Base-by-base conservation (phyloP, 1,140 invertebrate genomes). In the Caenorhabditis latens region DNA sequence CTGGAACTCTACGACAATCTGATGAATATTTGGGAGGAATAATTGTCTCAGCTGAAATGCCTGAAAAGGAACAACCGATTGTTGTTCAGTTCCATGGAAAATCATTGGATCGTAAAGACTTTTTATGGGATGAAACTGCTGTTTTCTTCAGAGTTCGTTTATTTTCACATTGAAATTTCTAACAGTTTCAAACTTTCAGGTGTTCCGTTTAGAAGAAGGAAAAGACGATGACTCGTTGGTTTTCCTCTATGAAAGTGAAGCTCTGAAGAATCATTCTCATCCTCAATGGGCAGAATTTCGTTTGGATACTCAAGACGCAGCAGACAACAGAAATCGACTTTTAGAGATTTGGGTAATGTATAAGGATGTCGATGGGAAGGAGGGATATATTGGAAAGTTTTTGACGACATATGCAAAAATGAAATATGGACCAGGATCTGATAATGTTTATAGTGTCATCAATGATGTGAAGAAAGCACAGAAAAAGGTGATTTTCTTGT, bases 371-470 rank as follows among this genome's bases (percentile, higher is more conserved):
- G 86, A 87, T 82, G 86, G 86, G 4, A 87, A 83, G n/a, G 86
- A 87, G n/a, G 86, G 86, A n/a, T 83, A 84, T n/a, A 87, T 87
- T 55, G 86, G 86, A 57, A 87, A 87, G 53, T 87, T 83, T 57
- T 57, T 87, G 32, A 87, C 86, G 48, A 87, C 86, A 9, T 87
- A 87, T 50, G 86, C 86, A 16, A 87, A 87, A 65, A 87, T 87
- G 86, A 87, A 87, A 43, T 87, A 87, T 40, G 86, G 86, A 21
- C 79, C 86, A 21, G 86, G 86, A 43, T 57, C 79, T n/a, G 86
- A 87, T 67, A 87, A 87, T 71, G 19, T 87, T 9, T 87, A 87
- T 42, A 82, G 82, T 65, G 86, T 87, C 9, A 71, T 87, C 43
- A 87, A 87, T 55, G 86, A 87, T 57, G 75, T 83, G 11, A 84